Evolutionary conservation across 2,888 invertebrate genomes (phyloP).

Genomic region (Patella pellucida): DNA sequence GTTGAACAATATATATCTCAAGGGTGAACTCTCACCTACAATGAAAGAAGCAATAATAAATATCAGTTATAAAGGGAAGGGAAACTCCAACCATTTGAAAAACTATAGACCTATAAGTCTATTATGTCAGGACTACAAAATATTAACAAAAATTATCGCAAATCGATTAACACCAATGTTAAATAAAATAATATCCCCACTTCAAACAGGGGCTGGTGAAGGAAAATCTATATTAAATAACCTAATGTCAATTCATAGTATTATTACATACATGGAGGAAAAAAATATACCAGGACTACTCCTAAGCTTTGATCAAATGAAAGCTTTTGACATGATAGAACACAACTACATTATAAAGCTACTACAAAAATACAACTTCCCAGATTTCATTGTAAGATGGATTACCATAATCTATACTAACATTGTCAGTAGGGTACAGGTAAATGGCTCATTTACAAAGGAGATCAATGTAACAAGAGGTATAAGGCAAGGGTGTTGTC

Average conservation of each 20-base stretch:
- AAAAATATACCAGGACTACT: not conserved
- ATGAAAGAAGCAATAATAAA: not conserved
- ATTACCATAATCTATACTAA: not conserved
- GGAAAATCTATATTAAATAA: not conserved
- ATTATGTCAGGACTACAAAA: not conserved
- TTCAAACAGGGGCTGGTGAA: not conserved
- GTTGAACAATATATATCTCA: not conserved
- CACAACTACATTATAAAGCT: not conserved
- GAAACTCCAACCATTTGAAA: not conserved
- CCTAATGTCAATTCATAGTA: not conserved
- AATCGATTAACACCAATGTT: not conserved
- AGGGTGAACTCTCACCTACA: not conserved
- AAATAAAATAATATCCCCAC: too few relatives aligned
- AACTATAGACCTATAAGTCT: not conserved
- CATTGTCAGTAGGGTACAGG: not conserved
- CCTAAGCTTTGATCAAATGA: not conserved
- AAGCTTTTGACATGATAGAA: not conserved
- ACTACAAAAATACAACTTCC: not conserved
- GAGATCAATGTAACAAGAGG: not conserved
- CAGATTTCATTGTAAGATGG: not conserved
- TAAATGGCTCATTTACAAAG: not conserved
- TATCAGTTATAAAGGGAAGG: not conserved
- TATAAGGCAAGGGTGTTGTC: not conserved
- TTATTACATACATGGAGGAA: not conserved
- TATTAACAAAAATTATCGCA: not conserved